Percentiles rank a stretch among this genome's conserved stretches.
phyloP scores from a whole-genome alignment of 2,113 vertebrate genomes.

The Carassius carassius region DNA sequence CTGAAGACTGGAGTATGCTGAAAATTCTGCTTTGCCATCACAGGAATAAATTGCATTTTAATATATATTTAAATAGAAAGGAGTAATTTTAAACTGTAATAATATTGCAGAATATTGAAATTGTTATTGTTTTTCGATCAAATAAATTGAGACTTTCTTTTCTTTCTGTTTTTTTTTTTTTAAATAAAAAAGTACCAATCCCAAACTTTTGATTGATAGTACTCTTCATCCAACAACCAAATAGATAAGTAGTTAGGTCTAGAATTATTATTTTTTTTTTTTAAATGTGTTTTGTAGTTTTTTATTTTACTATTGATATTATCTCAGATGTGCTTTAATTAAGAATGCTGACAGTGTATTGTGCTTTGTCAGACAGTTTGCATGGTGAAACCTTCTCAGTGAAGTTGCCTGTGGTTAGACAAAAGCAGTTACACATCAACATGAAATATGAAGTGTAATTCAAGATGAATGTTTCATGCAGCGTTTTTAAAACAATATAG shows the following conservation, averaged over 20 bases:
- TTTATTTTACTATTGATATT: constrained; percentile 13
- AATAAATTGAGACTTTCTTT: not conserved
- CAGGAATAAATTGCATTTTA: not conserved
- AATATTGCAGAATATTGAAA: not conserved
- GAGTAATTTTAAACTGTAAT: not conserved
- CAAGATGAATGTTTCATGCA: constrained; percentile 32
- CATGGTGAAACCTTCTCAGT: not conserved
- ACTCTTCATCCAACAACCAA: not conserved
- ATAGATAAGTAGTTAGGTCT: not conserved
- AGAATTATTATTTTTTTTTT: not conserved
- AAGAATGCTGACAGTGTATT: not conserved
- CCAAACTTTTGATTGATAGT: not conserved
- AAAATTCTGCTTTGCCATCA: not conserved
- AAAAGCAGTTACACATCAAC: constrained; percentile 7
- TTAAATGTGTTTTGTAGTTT: no score
- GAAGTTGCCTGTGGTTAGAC: not conserved
- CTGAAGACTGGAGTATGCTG: not conserved
- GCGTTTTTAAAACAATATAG: constrained; percentile 13
- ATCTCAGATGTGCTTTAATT: not conserved
- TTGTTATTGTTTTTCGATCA: not conserved
- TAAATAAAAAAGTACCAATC: no score
- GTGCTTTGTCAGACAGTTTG: not conserved
- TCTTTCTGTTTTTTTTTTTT: no score
- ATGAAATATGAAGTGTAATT: constrained; percentile 30
- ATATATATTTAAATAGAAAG: not conserved